A percentile compares a stretch with the other conserved stretches of the same genome.
These are phyloP conservation scores for Phymatocera aterrima DNA, from an alignment of 2,888 invertebrate genomes.

Conservation along the genomic window DNA sequence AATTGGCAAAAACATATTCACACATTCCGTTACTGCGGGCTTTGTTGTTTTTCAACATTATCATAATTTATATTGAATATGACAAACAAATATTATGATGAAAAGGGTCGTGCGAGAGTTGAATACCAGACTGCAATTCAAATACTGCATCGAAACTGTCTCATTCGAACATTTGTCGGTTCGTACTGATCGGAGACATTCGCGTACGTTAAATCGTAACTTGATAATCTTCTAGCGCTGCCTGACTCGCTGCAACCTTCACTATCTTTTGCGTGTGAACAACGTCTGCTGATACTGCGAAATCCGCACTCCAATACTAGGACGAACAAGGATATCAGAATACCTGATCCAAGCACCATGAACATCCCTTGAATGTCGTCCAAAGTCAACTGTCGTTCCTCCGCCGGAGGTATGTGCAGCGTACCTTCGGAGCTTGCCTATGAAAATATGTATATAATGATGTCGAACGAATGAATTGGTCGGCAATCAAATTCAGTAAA, in stretches of 20 bases:
- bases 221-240: neutral
- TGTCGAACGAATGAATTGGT: conserved; percentile 18
- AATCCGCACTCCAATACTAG: conserved; percentile 84
- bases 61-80: neutral
- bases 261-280: neutral
- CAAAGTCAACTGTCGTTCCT: conserved; percentile 85
- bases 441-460: conserved; percentile 51
- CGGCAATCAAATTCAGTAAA: too few relatives aligned
- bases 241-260: neutral
- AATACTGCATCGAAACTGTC: neutral
- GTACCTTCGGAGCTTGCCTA: conserved; percentile 75
- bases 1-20: too few relatives aligned
- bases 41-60: neutral
- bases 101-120: neutral
- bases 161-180: neutral
- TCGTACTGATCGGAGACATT: conserved; percentile 9
- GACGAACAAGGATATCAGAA: conserved; percentile 80
- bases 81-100: neutral
- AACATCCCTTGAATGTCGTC: conserved; percentile 92
- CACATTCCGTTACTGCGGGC: too few relatives aligned
- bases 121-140: neutral
- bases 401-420: conserved; percentile 75
- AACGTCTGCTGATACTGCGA: conserved; percentile 80
- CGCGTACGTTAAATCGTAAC: neutral
- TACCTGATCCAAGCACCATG: conserved; percentile 83